A percentile compares a stretch with the other conserved stretches of the same genome.
Evolutionary conservation across 2,888 invertebrate genomes (phyloP).

Genomic region (Stenotaenia linearis): DNA sequence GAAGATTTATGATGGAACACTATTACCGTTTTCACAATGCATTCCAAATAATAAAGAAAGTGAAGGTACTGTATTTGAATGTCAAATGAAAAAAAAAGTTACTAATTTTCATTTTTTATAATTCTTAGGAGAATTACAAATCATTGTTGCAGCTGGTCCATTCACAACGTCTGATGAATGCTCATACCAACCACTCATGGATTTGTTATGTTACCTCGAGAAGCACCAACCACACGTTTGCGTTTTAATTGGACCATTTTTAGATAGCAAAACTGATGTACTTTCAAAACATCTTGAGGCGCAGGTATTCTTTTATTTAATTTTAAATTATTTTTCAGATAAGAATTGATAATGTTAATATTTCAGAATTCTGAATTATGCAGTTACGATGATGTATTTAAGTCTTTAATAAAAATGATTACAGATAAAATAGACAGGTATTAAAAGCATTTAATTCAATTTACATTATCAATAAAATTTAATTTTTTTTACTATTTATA

Average conservation of each 20-base stretch:
- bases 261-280: constrained; percentile 56
- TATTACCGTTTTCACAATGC: constrained; percentile 46
- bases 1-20: constrained; percentile 58
- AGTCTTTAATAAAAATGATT: constrained; percentile 52
- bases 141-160: constrained; percentile 76
- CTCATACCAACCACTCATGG: constrained; percentile 72
- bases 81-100: neutral
- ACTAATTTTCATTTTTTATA: neutral
- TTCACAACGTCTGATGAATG: constrained; percentile 72
- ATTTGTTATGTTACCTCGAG: constrained; percentile 63
- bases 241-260: constrained; percentile 75
- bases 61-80: neutral
- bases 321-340: neutral
- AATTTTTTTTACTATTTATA: too few species aligned
- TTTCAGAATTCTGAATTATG: neutral
- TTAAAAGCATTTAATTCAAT: too few species aligned
- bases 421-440: neutral
- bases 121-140: constrained; percentile 47
- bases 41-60: neutral
- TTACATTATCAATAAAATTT: too few species aligned
- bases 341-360: neutral
- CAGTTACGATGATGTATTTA: constrained; percentile 68
- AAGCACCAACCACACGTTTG: constrained; percentile 67
- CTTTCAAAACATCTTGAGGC: neutral
- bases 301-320: neutral